Conservation (phyloP, 2,797 vertebrate species). For the Coregonus ussuriensis region DNA sequence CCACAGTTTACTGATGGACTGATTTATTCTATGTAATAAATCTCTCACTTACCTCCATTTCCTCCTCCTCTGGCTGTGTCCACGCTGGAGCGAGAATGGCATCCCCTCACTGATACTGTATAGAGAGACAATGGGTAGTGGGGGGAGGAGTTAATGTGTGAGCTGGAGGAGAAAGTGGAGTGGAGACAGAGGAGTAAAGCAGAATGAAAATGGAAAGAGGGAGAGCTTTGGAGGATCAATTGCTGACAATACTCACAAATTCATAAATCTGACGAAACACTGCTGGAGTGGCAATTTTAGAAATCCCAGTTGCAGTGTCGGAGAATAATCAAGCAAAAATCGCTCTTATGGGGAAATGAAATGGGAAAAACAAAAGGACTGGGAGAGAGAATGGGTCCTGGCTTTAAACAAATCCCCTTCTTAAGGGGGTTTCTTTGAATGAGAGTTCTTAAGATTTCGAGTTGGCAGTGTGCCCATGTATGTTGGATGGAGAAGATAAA, state of each 20-base stretch:
- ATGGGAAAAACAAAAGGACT: constrained; percentile 32
- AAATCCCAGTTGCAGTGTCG: constrained; percentile 51
- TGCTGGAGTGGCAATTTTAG: constrained; percentile 69
- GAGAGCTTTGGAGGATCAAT: constrained; percentile 53
- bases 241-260: constrained; percentile 58
- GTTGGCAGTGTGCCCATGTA: constrained; percentile 75
- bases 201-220: constrained; percentile 59
- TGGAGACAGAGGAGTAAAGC: constrained; percentile 59
- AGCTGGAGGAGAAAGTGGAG: constrained; percentile 52
- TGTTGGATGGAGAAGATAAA: constrained; percentile 75
- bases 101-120: constrained; percentile 74
- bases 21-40: constrained; percentile 50
- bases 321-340: constrained; percentile 63
- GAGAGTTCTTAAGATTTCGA: constrained; percentile 80
- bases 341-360: constrained; percentile 65
- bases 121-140: constrained; percentile 73
- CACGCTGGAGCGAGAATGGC: constrained; percentile 64
- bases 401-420: constrained; percentile 73
- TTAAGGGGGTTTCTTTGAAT: constrained; percentile 73
- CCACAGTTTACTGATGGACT: constrained; percentile 29
- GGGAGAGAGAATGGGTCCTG: constrained; percentile 56
- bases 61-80: constrained; percentile 52
- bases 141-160: constrained; percentile 69
- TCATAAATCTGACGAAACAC: constrained; percentile 65
- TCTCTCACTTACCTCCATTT: constrained; percentile 68